Conservation (phyloP, 2,888 invertebrate genomes). For the Plagodis dolabraria region DNA sequence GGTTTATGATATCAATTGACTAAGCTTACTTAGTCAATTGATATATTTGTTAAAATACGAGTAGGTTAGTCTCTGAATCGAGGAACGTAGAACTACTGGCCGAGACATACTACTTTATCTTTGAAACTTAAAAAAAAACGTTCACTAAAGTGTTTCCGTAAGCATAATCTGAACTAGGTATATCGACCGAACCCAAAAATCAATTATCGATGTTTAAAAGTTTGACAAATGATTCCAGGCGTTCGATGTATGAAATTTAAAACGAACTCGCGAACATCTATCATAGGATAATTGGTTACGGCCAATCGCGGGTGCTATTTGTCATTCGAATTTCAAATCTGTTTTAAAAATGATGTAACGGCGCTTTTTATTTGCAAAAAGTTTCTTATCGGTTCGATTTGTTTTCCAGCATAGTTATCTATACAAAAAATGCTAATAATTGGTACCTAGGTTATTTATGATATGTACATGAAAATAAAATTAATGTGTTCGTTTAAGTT, state of each 20-base stretch:
- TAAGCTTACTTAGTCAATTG: no score
- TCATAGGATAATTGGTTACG: slow-evolving; percentile 75
- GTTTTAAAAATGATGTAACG: slow-evolving; percentile 28
- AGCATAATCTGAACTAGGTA: no score
- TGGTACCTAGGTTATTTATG: no score
- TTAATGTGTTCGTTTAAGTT: no score
- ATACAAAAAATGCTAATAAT: not conserved
- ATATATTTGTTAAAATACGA: no score
- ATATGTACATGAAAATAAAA: no score
- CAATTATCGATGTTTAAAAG: slow-evolving; percentile 58
- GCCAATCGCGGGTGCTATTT: slow-evolving; percentile 69
- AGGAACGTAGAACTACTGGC: no score
- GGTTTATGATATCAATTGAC: no score
- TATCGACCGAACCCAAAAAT: slow-evolving; percentile 38
- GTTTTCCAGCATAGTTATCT: slow-evolving; percentile 6
- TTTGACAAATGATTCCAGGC: slow-evolving; percentile 72
- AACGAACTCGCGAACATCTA: slow-evolving; percentile 59
- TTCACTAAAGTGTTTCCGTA: no score
- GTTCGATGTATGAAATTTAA: slow-evolving; percentile 58
- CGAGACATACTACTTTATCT: no score
- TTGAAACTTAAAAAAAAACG: no score
- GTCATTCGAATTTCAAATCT: slow-evolving; percentile 61
- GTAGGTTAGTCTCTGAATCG: no score
- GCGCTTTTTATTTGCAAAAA: slow-evolving; percentile 25
- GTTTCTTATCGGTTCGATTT: slow-evolving; percentile 8